These are phyloP conservation scores for Helostoma temminkii DNA, from an alignment of 2,797 vertebrate species.

Conservation along the genomic window DNA sequence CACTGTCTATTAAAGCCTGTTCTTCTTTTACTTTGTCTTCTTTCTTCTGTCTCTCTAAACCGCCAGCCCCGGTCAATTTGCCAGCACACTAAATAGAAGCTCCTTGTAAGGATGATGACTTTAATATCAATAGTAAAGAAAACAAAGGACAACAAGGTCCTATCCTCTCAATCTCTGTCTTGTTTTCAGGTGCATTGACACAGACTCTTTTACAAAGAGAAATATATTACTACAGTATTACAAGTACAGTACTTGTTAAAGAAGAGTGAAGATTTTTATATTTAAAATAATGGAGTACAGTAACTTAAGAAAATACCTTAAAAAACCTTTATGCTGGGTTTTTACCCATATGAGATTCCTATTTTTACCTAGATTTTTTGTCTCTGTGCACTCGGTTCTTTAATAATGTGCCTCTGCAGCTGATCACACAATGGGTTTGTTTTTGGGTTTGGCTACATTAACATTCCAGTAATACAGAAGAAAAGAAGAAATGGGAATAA, in stretches of 20 bases:
- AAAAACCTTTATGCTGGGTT: neutral
- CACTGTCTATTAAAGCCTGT: slow-evolving; percentile 68
- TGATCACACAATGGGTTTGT: neutral
- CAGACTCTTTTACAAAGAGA: slow-evolving; percentile 1
- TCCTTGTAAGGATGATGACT: slow-evolving; percentile 55
- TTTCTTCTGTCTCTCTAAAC: slow-evolving; percentile 44
- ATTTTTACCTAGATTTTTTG: neutral
- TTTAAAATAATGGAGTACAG: neutral
- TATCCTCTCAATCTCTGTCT: slow-evolving; percentile 11
- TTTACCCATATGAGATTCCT: neutral
- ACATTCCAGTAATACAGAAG: neutral
- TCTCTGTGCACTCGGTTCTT: neutral
- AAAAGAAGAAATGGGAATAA: neutral
- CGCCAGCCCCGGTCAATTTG: slow-evolving; percentile 54
- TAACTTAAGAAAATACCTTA: neutral
- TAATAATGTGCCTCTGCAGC: neutral
- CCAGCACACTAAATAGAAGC: slow-evolving; percentile 62
- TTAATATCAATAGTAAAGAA: slow-evolving; percentile 51
- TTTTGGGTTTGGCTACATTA: neutral
- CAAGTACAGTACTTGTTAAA: neutral
- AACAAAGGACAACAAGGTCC: slow-evolving; percentile 43
- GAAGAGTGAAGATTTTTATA: neutral
- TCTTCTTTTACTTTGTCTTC: slow-evolving; percentile 55
- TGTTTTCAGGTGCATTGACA: slow-evolving; percentile 35
- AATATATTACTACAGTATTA: neutral